Evolutionary conservation across 2,888 invertebrate species (phyloP), one percentile per base, ranked within the genome.

Genomic region (Drosophila tanythrix): DNA sequence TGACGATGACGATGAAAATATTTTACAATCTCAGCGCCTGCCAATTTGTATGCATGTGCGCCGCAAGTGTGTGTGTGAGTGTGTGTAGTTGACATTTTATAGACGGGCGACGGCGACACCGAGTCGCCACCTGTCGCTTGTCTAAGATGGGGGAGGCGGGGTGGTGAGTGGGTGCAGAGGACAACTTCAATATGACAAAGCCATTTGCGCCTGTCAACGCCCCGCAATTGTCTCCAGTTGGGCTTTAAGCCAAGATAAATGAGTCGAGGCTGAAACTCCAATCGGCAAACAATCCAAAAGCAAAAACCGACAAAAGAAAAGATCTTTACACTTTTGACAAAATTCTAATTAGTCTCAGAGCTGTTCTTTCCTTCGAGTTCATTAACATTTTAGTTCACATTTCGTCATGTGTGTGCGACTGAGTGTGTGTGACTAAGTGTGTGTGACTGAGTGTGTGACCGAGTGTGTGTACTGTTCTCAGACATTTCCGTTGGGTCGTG

Each of bases 171-270:
- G 53, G 33, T 55, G 57, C 55, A 55, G 33, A 48, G 40, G 57
- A 57, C 46, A 57, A 61, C 64, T 64, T 33, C 75, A 78, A 71
- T 80, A 80, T 82, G 85, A 85, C 78, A 80, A 80, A 89, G 74
- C 79, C 88, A 89, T 89, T 85, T 85, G 88, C 77, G 89, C 88
- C 88, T 85, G 85, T 85, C 85, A 85, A 85, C 85, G 85, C 85
- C 88, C 85, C 81, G 82, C 74, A 88, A 85, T 81, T 88, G 86
- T 76, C 70, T 59, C 56, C 70, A 35, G 53, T 53, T 48, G 59
- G 50, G 55, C 65, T 58, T 56, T 40, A 56, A 58, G 68, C 66
- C 65, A 85, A 85, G 83, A 83, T 76, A 78, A 85, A 79, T 86
- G 76, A 79, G 76, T 59, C 68, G 68, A 68, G 69, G 64, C 79